A percentile compares a stretch with the other conserved stretches of the same genome.
Evolutionary conservation across 2,888 invertebrate genomes (phyloP).

Genomic region (Lasioglossum zephyrum): DNA sequence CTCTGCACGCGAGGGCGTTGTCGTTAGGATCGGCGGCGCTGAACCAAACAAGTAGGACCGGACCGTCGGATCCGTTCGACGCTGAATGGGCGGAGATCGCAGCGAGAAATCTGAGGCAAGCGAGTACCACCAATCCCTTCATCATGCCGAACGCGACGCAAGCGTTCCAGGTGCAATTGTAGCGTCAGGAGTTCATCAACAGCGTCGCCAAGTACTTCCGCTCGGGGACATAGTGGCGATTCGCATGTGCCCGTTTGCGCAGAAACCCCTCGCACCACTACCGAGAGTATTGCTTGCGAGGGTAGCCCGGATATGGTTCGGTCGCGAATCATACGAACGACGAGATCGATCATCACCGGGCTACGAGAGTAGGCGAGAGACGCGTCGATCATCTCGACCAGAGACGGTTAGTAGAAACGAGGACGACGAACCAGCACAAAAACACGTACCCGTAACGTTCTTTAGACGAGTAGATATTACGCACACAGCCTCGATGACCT

Average conservation of each 20-base stretch:
- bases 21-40: constrained; percentile 85
- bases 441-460: constrained; percentile 53
- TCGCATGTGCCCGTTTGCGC: constrained; percentile 55
- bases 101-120: constrained; percentile 85
- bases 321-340: constrained; percentile 1
- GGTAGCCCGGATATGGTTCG: background rate
- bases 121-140: constrained; percentile 87
- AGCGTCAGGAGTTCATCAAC: constrained; percentile 82
- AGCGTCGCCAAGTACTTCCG: constrained; percentile 80
- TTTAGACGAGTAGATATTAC: constrained; percentile 56
- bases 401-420: constrained; percentile 59
- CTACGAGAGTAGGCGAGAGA: background rate
- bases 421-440: constrained; percentile 59
- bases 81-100: constrained; percentile 92
- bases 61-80: constrained; percentile 90
- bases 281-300: constrained; percentile 60
- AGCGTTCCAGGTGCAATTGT: constrained; percentile 88
- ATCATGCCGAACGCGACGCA: constrained; percentile 85
- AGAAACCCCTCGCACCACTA: constrained; percentile 63
- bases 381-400: constrained; percentile 32
- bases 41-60: constrained; percentile 68
- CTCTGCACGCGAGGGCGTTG: constrained; percentile 85
- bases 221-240: constrained; percentile 76
- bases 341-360: constrained; percentile 12
- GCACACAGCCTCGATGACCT: constrained; percentile 69